Evolutionary conservation across 2,113 vertebrate species (phyloP).

Genomic region (Indicator indicator): DNA sequence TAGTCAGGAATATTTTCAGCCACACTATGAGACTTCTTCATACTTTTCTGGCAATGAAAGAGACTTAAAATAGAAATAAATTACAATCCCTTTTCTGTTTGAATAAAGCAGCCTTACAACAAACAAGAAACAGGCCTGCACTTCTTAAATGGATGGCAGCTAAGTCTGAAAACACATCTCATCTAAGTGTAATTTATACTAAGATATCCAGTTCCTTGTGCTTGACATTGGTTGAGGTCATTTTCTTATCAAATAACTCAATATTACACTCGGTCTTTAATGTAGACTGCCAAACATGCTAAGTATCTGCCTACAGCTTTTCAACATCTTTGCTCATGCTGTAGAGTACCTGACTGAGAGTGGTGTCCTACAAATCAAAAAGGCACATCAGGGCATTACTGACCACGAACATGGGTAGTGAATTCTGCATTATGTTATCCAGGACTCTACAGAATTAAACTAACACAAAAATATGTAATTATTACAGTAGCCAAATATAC

Average conservation of each 20-base stretch:
- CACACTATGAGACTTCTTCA: not conserved
- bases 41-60: not conserved
- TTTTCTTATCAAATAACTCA: not conserved
- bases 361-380: not conserved
- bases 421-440: not conserved
- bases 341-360: not conserved
- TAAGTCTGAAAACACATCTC: not conserved
- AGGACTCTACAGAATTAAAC: not conserved
- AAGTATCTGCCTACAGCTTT: not conserved
- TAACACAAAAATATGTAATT: not conserved
- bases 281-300: accelerated
- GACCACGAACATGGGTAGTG: not conserved
- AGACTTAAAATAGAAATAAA: slow-evolving; percentile 30
- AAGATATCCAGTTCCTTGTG: not conserved
- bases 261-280: not conserved
- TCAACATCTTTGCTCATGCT: not conserved
- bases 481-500: not conserved
- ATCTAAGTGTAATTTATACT: not conserved
- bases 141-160: slow-evolving; percentile 21
- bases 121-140: slow-evolving; percentile 22
- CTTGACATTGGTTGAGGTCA: not conserved
- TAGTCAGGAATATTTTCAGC: not conserved
- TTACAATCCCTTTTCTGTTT: slow-evolving; percentile 2
- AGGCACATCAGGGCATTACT: not conserved
- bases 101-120: not conserved